Percentiles rank a stretch among this genome's conserved stretches.
Evolutionary conservation across 1,140 invertebrate genomes (phyloP).

Genomic region (Lethrus apterus): DNA sequence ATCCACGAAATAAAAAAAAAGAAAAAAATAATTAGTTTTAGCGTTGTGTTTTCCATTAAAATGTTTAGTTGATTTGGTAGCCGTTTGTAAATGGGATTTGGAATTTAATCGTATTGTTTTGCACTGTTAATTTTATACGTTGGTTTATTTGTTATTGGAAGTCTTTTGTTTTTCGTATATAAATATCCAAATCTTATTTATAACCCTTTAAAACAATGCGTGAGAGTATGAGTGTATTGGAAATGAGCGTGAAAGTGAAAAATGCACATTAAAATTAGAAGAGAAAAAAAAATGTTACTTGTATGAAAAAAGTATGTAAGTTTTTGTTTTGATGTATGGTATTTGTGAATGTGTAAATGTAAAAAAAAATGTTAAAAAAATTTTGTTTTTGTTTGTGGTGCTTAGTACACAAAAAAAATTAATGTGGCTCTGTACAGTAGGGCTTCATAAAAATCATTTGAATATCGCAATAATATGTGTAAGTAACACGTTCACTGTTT

Average conservation of each 20-base stretch:
- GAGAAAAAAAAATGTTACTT: background rate
- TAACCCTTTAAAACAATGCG: background rate
- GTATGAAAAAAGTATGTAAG: slow-evolving; percentile 5
- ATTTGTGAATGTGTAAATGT: background rate
- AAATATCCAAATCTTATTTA: slow-evolving; percentile 6
- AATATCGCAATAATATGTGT: slow-evolving; percentile 9
- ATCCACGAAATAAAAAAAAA: slow-evolving; percentile 7
- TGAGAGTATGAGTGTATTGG: background rate
- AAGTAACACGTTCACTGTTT: slow-evolving; percentile 11
- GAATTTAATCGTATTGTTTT: background rate
- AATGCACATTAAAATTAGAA: background rate
- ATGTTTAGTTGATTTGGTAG: slow-evolving; percentile 5
- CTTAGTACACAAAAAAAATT: slow-evolving; percentile 7
- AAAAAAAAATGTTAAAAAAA: background rate
- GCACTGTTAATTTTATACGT: background rate
- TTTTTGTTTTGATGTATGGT: background rate
- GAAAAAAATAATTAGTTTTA: slow-evolving; percentile 9
- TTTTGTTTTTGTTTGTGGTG: slow-evolving; percentile 7
- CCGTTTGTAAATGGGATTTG: slow-evolving; percentile 4
- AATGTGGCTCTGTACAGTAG: slow-evolving; percentile 1
- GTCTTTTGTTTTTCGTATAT: slow-evolving; percentile 1
- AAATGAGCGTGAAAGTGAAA: background rate
- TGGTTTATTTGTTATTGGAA: slow-evolving; percentile 3
- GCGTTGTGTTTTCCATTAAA: slow-evolving; percentile 12
- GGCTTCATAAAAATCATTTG: slow-evolving; percentile 10